phyloP scores from a whole-genome alignment of 2,113 vertebrate species.

The Prionailurus bengalensis region DNA sequence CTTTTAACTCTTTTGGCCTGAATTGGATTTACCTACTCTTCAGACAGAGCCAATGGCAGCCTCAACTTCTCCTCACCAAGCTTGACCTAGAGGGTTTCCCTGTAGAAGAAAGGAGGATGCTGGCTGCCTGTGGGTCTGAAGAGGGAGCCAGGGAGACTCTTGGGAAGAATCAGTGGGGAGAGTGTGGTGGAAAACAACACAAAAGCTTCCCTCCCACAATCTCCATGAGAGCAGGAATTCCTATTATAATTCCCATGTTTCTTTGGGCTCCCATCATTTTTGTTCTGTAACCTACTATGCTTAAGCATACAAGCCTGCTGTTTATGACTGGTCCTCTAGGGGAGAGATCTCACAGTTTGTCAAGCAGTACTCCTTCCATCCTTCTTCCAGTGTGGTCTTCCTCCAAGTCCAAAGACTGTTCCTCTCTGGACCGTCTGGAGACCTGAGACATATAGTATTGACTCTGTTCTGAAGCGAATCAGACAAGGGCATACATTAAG shows the following conservation, averaged over 20 bases:
- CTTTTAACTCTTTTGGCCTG: neutral
- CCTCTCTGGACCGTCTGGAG: neutral
- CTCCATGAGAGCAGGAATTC: neutral
- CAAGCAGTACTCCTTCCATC: neutral
- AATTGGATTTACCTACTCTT: neutral
- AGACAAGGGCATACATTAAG: neutral
- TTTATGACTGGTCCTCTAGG: neutral
- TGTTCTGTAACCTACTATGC: neutral
- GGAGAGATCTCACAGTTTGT: neutral
- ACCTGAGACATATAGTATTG: neutral
- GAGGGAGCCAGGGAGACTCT: neutral
- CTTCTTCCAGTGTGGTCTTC: neutral
- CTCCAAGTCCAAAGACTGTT: neutral
- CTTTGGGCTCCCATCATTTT: neutral
- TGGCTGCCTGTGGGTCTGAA: neutral
- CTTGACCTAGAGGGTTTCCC: neutral
- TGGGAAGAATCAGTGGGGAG: neutral
- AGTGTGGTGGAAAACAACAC: neutral
- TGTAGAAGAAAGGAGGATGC: neutral
- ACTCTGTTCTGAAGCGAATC: neutral
- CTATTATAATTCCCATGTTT: neutral
- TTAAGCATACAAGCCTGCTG: neutral
- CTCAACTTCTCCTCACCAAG: neutral
- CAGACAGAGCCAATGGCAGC: too few relatives aligned
- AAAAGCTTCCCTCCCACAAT: neutral